Conservation (phyloP, 92 coral and sea anemone genomes). For the Bergia puertoricense region DNA sequence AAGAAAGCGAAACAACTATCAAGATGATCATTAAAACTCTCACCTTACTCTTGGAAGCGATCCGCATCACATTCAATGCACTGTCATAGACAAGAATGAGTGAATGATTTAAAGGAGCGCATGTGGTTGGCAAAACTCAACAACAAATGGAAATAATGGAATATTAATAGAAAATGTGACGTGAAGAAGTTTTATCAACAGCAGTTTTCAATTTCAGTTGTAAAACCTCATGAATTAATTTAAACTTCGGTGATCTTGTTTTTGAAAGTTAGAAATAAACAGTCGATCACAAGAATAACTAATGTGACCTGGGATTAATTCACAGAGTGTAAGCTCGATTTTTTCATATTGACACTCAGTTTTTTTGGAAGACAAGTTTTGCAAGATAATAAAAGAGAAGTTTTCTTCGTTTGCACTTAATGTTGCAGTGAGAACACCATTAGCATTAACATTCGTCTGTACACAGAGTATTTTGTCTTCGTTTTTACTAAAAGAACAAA, state of each 20-base stretch:
- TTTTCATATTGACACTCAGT: background rate
- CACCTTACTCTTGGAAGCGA: conserved; percentile 14
- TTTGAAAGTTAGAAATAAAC: conserved; percentile 4
- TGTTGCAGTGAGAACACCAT: background rate
- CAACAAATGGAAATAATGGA: conserved; percentile 31
- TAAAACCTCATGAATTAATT: conserved; percentile 36
- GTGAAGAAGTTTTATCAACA: conserved; percentile 28
- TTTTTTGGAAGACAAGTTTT: background rate
- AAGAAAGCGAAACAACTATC: background rate
- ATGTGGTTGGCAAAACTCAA: conserved; percentile 7
- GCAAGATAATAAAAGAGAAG: background rate
- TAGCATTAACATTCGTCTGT: background rate
- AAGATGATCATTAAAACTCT: background rate
- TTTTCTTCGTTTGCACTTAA: background rate
- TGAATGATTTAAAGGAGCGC: conserved; percentile 2
- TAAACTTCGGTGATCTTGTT: background rate
- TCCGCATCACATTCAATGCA: background rate
- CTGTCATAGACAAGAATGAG: background rate
- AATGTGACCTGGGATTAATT: background rate
- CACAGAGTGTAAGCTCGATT: background rate
- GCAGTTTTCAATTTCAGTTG: conserved; percentile 14
- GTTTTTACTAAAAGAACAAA: too few relatives aligned
- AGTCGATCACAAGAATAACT: background rate
- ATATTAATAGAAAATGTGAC: conserved; percentile 35
- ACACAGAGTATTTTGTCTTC: background rate